Evolutionary conservation across 2,888 invertebrate genomes (phyloP).

Genomic region (Synanthedon formicaeformis): DNA sequence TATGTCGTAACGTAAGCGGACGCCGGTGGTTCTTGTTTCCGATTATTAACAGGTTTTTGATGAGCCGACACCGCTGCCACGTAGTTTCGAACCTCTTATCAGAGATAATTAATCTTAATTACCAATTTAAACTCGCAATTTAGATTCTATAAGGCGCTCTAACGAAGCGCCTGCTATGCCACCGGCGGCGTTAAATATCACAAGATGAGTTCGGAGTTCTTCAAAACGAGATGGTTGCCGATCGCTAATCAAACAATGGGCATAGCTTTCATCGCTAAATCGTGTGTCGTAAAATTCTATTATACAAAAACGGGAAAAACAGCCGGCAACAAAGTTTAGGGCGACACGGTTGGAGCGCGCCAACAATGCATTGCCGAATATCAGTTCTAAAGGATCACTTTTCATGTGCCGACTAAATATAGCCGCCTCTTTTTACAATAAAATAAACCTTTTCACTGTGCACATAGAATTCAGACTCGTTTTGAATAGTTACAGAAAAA

Average conservation of each 20-base stretch:
- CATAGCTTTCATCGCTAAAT: slow-evolving; percentile 26
- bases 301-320: slow-evolving; percentile 32
- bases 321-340: slow-evolving; percentile 19
- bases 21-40: neutral
- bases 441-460: neutral
- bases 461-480: slow-evolving; percentile 12
- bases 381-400: slow-evolving; percentile 33
- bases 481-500: slow-evolving; percentile 19
- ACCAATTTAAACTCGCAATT: slow-evolving; percentile 52
- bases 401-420: slow-evolving; percentile 23
- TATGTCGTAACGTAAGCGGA: neutral
- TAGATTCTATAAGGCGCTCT: slow-evolving; percentile 46
- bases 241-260: slow-evolving; percentile 59
- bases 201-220: slow-evolving; percentile 39
- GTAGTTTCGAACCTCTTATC: slow-evolving; percentile 47
- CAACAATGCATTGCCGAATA: slow-evolving; percentile 33
- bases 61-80: slow-evolving; percentile 40
- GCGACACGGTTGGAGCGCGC: slow-evolving; percentile 39
- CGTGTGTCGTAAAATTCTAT: slow-evolving; percentile 40
- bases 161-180: slow-evolving; percentile 56
- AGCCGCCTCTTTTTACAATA: neutral
- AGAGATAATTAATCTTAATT: slow-evolving; percentile 63
- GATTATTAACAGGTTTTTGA: slow-evolving; percentile 20
- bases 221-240: slow-evolving; percentile 37
- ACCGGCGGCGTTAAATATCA: slow-evolving; percentile 62